Evolutionary conservation across 2,113 vertebrate genomes (phyloP), one percentile per base, ranked within the genome.

Genomic region (Hepsetus odoe): DNA sequence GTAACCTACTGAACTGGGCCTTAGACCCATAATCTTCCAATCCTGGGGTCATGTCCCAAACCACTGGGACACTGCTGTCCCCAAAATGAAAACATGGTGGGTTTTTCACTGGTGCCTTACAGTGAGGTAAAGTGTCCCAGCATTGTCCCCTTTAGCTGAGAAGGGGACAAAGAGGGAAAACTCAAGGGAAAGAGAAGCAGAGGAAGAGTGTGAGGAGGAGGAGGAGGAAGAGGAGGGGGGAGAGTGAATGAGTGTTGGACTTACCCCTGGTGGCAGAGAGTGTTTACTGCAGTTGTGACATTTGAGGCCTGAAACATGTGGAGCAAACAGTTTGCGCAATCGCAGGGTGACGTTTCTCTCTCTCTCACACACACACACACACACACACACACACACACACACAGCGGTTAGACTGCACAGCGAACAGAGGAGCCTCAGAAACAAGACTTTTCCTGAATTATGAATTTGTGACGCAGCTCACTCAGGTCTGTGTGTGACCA

Each of bases 301-400:
- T 72, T 67, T 66, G 61, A 71, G 51, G 68, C 38, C 71, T 38
- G 40, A 35, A 28, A 56, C 65, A 59, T 40, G 51, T 13, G 40
- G 78, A 58, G 90, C 84, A 90, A 90, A 90, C 90, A 90, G n/a
- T n/a, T n/a, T n/a, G n/a, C n/a, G n/a, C 88, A 93, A 93, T 74
- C 35, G 32, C 6, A 30, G 46, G 28, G 28, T 74, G 71, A 76
- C 77, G 58, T 79, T 72, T 64, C 76, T 59, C 72, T 53, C 58
- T 72, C 61, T 69, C 58, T 13, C 65, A 77, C 73, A 53, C 32
- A 9, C 16, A 58, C 26, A 67, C 46, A 79, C 59, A 72, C 80
- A 85, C 73, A 59, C 42, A 67, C 82, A 32, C 28, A 72, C 71
- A 69, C 20, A 69, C 33, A 20, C 24, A 26, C 11, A n/a, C n/a